Base-by-base conservation (phyloP, 2,797 vertebrate species). In the Alectoris magna region DNA sequence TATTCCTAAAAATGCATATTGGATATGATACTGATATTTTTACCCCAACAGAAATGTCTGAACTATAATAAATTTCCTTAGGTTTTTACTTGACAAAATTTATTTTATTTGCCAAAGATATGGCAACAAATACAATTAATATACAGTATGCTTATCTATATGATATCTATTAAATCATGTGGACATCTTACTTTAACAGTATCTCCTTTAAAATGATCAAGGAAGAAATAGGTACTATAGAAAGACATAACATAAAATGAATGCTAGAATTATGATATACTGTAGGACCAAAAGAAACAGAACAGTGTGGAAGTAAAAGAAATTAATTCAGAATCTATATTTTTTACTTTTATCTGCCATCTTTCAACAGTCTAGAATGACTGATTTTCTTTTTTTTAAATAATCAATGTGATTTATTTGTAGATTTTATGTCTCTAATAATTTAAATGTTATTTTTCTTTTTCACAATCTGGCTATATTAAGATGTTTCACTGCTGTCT, bases 291-390 rank as follows among this genome's bases (percentile, higher is more conserved):
- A 79, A 94, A 62, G 2, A 14, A 4, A 76, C 9, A 60, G 7
- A 53, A 75, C 51, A 36, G 1, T 34, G 58, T 23, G 14, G 7
- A 56, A 83, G 73, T n/a, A 27, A 41, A 48, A 68, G 21, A 56
- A 72, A 1, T 2, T 71, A 90, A 43, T 2, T 3, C 6, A 11
- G 69, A 73, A 38, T 2, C 5, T 21, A 0, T 6, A 6, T 5
- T 27, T 27, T 73, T 66, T 71, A 6, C 8, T 34, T 56, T 31
- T 6, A 6, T 68, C 78, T 87, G 56, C 4, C 26, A 24, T 1
- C 22, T 76, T 83, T 63, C 24, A 38, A 2, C 76, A 71, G 18
- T 67, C 6, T 43, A 73, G 29, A 55, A 17, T 55, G 29, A 31
- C 10, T 19, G 29, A 31, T 51, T 24, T 49, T 49, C 6, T 49